Conservation (phyloP, 2,113 vertebrate genomes). For the Sinocyclocheilus grahami region DNA sequence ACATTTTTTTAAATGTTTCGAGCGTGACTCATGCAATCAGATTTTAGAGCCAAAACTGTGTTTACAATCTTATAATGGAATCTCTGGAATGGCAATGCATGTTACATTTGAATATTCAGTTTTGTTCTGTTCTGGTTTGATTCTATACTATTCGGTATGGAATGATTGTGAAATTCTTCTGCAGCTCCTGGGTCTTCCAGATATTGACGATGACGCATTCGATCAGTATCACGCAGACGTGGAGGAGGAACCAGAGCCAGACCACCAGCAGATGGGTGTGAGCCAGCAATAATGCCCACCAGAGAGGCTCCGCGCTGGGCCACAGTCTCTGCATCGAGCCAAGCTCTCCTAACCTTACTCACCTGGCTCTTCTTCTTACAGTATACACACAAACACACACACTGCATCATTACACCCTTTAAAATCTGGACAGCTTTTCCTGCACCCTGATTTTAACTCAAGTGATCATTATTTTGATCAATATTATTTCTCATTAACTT, state of each 20-base stretch:
- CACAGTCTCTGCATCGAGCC: slow-evolving; percentile 45
- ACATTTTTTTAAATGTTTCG: no score
- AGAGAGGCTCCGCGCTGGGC: slow-evolving; percentile 53
- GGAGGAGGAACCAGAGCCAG: slow-evolving; percentile 94
- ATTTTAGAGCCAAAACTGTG: no score
- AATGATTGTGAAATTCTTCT: slow-evolving; percentile 23
- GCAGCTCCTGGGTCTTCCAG: slow-evolving; percentile 94
- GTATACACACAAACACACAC: slow-evolving; percentile 47
- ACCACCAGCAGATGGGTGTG: slow-evolving; percentile 99
- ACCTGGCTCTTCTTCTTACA: slow-evolving; percentile 36
- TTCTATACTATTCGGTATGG: slow-evolving; percentile 7
- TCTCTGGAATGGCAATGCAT: neutral
- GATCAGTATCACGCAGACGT: slow-evolving; percentile 98
- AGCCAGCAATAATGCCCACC: slow-evolving; percentile 87
- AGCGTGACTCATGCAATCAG: no score
- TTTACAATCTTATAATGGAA: neutral
- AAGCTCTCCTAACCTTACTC: slow-evolving; percentile 35
- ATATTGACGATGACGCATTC: slow-evolving; percentile 92
- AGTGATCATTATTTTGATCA: slow-evolving; percentile 30
- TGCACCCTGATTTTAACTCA: slow-evolving; percentile 55
- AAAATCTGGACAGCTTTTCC: slow-evolving; percentile 72
- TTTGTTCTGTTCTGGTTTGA: neutral
- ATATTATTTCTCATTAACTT: neutral
- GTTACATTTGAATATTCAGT: neutral
- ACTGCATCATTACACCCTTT: slow-evolving; percentile 70